A percentile compares a stretch with the other conserved stretches of the same genome.
These are phyloP conservation scores for Calvadosia cruxmelitensis DNA, from an alignment of 30 jellyfish, hydroid and myxozoan species.

Conservation along the genomic window DNA sequence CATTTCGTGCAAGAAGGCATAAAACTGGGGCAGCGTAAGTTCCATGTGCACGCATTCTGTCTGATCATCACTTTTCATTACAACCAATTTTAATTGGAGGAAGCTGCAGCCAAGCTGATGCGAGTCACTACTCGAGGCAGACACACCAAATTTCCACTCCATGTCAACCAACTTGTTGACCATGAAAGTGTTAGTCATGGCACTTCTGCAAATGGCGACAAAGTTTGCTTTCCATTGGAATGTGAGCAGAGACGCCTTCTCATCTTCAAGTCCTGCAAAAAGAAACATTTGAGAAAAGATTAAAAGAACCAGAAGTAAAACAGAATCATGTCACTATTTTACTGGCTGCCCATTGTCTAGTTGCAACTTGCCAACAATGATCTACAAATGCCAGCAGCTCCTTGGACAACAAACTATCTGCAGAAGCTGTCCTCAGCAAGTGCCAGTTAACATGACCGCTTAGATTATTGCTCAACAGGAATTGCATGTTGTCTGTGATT, in stretches of 20 bases:
- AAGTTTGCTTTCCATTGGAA: conserved; percentile 41
- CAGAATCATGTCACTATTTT: too few species aligned
- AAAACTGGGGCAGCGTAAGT: conserved; percentile 72
- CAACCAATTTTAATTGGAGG: conserved; percentile 62
- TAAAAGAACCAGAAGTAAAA: too few species aligned
- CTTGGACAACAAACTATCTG: too few species aligned
- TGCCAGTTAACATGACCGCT: too few species aligned
- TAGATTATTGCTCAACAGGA: too few species aligned
- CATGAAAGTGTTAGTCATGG: conserved; percentile 46
- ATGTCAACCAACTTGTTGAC: conserved; percentile 66
- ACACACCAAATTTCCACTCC: conserved; percentile 95
- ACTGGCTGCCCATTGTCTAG: too few species aligned
- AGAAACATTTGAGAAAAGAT: not conserved
- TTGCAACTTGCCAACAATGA: too few species aligned
- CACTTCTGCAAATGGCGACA: conserved; percentile 36
- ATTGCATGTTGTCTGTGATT: too few species aligned
- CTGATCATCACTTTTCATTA: conserved; percentile 47
- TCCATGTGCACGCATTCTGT: conserved; percentile 55
- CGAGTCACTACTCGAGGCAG: conserved; percentile 76
- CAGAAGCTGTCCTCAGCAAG: too few species aligned
- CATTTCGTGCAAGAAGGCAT: conserved; percentile 81
- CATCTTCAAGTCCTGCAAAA: conserved; percentile 30
- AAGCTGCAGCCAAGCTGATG: conserved; percentile 57
- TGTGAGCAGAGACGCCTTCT: conserved; percentile 12
- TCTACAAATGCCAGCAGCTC: too few species aligned